A percentile compares a stretch with the other conserved stretches of the same genome.
Evolutionary conservation across 2,797 vertebrate species (phyloP).

Genomic region (Gymnoscopelus braueri): DNA sequence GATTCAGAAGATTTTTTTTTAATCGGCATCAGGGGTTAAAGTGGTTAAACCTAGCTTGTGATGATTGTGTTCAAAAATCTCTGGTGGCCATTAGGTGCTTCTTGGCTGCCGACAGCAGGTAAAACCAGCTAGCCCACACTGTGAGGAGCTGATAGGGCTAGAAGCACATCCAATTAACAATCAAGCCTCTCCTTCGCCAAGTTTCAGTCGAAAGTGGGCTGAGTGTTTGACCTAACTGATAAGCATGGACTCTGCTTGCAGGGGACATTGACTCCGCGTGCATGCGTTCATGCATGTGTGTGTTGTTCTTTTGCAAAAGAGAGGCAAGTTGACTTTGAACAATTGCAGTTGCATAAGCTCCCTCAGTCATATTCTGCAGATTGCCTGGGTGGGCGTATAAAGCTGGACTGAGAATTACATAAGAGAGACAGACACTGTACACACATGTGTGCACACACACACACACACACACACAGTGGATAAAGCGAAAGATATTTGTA

Average conservation of each 20-base stretch:
- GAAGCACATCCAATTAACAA: not conserved
- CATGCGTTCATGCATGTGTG: conserved; percentile 7
- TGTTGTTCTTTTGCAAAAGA: conserved; percentile 17
- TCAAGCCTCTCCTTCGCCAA: conserved; percentile 5
- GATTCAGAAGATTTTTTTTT: no score
- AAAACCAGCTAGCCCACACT: no score
- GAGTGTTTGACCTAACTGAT: conserved; percentile 21
- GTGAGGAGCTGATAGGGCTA: no score
- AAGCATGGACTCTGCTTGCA: conserved; percentile 22
- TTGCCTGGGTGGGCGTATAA: conserved; percentile 76
- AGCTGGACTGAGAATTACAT: conserved; percentile 71
- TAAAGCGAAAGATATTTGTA: not conserved
- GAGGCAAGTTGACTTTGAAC: conserved; percentile 63
- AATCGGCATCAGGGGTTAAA: no score
- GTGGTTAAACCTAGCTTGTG: no score
- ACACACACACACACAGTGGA: conserved; percentile 15
- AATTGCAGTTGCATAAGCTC: conserved; percentile 73
- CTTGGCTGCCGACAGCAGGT: no score
- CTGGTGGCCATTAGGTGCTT: no score
- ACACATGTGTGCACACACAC: not conserved
- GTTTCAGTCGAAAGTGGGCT: conserved; percentile 21
- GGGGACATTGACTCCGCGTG: conserved; percentile 1
- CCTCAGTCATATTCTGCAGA: conserved; percentile 69
- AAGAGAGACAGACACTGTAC: conserved; percentile 49
- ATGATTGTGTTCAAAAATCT: no score